Evolutionary conservation across 2,797 vertebrate genomes (phyloP), one percentile per base, ranked within the genome.

Genomic region (Nyctibius grandis): DNA sequence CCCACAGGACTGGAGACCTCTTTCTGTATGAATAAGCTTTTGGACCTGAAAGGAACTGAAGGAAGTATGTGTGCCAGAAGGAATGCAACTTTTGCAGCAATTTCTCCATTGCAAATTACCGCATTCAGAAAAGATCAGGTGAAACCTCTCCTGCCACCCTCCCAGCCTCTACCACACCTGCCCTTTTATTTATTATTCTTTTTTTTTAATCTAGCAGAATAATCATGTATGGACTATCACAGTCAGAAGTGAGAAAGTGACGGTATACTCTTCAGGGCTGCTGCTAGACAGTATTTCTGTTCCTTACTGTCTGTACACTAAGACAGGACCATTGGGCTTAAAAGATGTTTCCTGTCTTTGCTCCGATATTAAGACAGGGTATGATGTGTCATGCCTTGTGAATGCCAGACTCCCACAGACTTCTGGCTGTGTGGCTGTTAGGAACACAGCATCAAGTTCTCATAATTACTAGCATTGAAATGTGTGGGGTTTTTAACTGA

Each of bases 371-470:
- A 59, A 85, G 72, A 69, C 50, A 88, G 82, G 48, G 44, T 53
- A 82, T 63, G 77, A 91, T 80, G 90, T 70, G 81, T 90, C 94
- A 94, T 33, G 56, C 73, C 85, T 93, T 70, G 85, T 6, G 22
- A 91, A 94, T 91, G 90, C 83, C 95, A 90, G 88, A 94, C 85
- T 88, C 89, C 91, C 77, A 88, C 91, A 85, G 91, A 68, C 60
- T 70, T 95, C 91, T 89, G 89, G 83, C 83, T 95, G 83, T 61
- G 74, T 38, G 36, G 51, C 82, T 95, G 88, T 79, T 86, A 67
- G 45, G 59, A 93, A 88, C 83, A 67, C 94, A 94, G 93, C 88
- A 84, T 69, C 83, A 56, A 78, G 65, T 67, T 54, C 42, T 84
- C 59, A 73, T 57, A 84, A 84, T 84, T 95, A 94, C 50, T 89